Percentiles rank a stretch among this genome's conserved stretches.
Evolutionary conservation across 2,888 invertebrate species (phyloP).

Genomic region (Cephonodes hylas): DNA sequence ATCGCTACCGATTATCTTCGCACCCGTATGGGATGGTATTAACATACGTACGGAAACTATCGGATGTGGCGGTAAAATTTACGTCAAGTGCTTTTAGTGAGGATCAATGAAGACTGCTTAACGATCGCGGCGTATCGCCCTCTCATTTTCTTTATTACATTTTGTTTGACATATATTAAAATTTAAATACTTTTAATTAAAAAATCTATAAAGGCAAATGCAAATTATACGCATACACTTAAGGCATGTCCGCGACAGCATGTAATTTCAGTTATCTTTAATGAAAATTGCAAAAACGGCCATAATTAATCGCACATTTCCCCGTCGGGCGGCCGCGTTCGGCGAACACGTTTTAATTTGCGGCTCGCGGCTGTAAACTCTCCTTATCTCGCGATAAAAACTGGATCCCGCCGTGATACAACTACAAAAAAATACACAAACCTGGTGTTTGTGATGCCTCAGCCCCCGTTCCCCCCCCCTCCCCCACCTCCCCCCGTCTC

Average conservation of each 20-base stretch:
- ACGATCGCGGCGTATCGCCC: too few relatives aligned
- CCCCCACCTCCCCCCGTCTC: neutral
- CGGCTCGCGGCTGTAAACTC: neutral
- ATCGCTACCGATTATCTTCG: neutral
- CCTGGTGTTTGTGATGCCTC: neutral
- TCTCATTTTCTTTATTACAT: neutral
- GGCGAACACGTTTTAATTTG: neutral
- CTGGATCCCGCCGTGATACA: neutral
- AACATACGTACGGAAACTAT: neutral
- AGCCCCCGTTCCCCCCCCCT: neutral
- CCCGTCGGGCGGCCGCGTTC: neutral
- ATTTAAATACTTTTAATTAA: too few relatives aligned
- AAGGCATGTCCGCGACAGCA: too few relatives aligned
- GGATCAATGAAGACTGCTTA: too few relatives aligned
- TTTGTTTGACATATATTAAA: neutral
- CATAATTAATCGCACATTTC: neutral
- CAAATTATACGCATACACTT: too few relatives aligned
- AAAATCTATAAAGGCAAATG: too few relatives aligned
- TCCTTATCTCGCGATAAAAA: neutral
- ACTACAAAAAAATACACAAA: neutral
- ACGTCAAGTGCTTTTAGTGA: too few relatives aligned
- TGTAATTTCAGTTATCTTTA: too few relatives aligned
- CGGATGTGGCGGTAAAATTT: neutral
- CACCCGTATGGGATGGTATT: neutral
- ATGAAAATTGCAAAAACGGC: neutral